These are phyloP conservation scores for Crocidura indochinensis DNA, from an alignment of 2,797 vertebrate species.

Conservation along the genomic window DNA sequence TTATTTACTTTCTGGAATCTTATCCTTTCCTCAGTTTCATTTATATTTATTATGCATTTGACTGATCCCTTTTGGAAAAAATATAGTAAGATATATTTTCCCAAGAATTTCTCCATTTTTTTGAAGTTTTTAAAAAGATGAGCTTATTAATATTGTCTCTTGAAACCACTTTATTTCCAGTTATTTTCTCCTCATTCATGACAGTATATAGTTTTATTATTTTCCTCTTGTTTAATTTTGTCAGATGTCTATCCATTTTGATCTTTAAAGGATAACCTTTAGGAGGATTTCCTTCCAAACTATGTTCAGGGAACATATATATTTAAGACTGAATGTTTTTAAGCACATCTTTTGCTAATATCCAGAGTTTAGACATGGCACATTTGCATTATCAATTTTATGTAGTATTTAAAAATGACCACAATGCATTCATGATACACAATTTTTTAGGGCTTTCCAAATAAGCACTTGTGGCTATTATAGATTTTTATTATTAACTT, in stretches of 20 bases:
- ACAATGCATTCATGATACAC: not conserved
- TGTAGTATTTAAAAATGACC: not conserved
- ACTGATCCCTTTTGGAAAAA: not conserved
- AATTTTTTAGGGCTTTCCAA: not conserved
- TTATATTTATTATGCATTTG: not conserved
- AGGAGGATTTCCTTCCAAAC: too few relatives aligned
- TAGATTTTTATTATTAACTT: slow-evolving; percentile 17
- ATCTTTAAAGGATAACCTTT: slow-evolving; percentile 34
- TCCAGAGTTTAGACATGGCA: not conserved
- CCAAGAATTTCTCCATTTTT: not conserved
- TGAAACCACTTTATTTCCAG: not conserved
- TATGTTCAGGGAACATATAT: not conserved
- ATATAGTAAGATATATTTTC: not conserved
- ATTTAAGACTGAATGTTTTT: not conserved
- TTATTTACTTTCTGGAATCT: not conserved
- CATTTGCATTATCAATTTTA: slow-evolving; percentile 4
- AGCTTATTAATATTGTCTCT: not conserved
- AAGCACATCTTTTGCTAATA: slow-evolving; percentile 4
- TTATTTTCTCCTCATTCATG: not conserved
- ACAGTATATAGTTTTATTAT: not conserved
- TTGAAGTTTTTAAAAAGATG: not conserved
- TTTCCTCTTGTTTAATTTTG: not conserved
- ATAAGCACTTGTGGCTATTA: not conserved
- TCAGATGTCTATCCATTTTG: slow-evolving; percentile 22
- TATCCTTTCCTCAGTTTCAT: not conserved